These are phyloP conservation scores for Pogoniulus pusillus DNA, from an alignment of 2,797 vertebrate genomes.

Conservation along the genomic window DNA sequence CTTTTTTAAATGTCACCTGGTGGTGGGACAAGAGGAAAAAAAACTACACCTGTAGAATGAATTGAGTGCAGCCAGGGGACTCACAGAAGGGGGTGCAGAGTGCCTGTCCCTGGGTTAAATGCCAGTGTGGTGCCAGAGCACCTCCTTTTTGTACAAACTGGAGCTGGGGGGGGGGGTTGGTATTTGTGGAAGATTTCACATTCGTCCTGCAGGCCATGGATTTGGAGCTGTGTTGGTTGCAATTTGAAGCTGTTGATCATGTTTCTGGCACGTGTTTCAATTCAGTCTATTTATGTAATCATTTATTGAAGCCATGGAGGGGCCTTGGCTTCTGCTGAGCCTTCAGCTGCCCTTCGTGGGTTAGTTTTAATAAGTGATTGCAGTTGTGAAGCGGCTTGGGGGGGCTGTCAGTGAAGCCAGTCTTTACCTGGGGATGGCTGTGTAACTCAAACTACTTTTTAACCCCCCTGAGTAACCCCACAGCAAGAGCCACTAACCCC, in stretches of 20 bases:
- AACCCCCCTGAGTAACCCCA: not conserved
- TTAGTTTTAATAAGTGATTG: not conserved
- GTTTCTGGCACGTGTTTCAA: not conserved
- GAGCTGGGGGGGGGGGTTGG: not conserved
- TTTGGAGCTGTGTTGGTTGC: not conserved
- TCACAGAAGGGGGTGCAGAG: not conserved
- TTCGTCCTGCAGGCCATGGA: not conserved
- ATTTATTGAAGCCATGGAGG: not conserved
- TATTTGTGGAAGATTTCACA: not conserved
- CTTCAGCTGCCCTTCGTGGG: not conserved
- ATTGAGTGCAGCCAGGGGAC: not conserved
- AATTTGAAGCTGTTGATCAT: not conserved
- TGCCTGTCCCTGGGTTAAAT: not conserved
- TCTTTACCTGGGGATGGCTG: not conserved
- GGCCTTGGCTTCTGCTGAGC: not conserved
- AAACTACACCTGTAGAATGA: not conserved
- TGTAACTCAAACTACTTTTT: not conserved
- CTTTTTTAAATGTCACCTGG: not conserved
- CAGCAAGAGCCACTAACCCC: not conserved
- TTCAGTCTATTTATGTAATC: not conserved
- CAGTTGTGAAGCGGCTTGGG: not conserved
- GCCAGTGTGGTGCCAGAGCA: not conserved
- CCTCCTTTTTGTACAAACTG: not conserved
- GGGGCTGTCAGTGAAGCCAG: too few relatives aligned
- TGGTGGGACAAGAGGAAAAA: not conserved